phyloP scores from a whole-genome alignment of 1,140 invertebrate species.

The Glossosoma conforme region DNA sequence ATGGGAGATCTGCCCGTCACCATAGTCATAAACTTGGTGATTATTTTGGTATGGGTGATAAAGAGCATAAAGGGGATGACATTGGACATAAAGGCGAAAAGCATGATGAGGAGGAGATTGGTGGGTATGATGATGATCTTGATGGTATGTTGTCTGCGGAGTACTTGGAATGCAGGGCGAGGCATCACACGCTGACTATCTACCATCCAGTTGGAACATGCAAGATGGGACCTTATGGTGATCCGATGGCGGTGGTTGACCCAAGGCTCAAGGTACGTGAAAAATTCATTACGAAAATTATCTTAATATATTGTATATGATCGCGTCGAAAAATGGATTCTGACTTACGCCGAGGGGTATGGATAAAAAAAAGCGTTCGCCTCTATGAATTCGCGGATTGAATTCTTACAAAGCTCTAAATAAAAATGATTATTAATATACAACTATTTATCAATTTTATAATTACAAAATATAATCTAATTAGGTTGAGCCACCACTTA shows the following conservation, averaged over 20 bases:
- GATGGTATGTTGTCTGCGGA: slow-evolving; percentile 54
- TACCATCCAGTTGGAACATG: slow-evolving; percentile 55
- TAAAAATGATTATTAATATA: no score
- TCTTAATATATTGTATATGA: no score
- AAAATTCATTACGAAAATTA: background rate
- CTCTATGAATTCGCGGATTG: no score
- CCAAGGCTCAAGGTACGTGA: slow-evolving; percentile 40
- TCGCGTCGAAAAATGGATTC: no score
- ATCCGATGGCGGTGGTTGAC: slow-evolving; percentile 55
- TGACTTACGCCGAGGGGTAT: no score
- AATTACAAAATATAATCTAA: no score
- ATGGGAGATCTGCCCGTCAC: no score
- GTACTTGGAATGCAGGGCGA: slow-evolving; percentile 50
- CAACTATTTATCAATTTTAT: no score
- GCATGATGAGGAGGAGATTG: background rate
- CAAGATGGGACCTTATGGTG: slow-evolving; percentile 54
- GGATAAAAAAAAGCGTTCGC: no score
- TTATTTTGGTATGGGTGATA: slow-evolving; percentile 40
- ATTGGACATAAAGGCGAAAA: slow-evolving; percentile 50
- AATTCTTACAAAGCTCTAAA: no score
- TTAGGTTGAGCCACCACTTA: no score
- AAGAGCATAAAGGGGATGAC: slow-evolving; percentile 46
- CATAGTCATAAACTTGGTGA: no score
- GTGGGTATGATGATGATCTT: slow-evolving; percentile 27
- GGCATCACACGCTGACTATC: slow-evolving; percentile 45